A percentile compares a stretch with the other conserved stretches of the same genome.
phyloP scores from a whole-genome alignment of 2,113 vertebrate species.

The Corapipo altera region DNA sequence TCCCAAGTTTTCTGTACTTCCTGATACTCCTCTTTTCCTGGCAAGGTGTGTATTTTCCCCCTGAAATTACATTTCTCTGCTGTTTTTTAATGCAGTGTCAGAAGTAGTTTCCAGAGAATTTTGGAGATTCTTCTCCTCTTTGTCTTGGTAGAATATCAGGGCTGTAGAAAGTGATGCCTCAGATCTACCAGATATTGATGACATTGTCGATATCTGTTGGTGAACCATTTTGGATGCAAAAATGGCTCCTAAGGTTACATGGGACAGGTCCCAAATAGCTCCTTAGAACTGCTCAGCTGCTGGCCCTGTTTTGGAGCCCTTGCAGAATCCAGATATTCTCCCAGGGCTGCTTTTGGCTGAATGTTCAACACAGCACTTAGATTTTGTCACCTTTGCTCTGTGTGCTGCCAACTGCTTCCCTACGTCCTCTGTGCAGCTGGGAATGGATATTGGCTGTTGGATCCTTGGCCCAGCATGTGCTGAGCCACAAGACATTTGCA shows the following conservation, averaged over 20 bases:
- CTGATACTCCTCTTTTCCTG: background rate
- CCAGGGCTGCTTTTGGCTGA: background rate
- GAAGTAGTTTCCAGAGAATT: background rate
- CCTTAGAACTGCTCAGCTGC: background rate
- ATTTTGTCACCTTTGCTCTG: background rate
- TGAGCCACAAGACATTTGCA: background rate
- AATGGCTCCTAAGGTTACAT: background rate
- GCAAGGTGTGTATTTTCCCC: background rate
- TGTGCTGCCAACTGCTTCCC: background rate
- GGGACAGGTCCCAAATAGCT: background rate
- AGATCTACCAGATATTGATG: background rate
- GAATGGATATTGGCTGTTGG: background rate
- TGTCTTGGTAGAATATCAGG: background rate
- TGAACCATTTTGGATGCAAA: background rate
- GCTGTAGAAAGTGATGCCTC: background rate
- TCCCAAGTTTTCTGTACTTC: background rate
- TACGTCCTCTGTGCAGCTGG: background rate
- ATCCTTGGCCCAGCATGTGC: background rate
- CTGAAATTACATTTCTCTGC: background rate
- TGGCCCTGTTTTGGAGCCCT: background rate
- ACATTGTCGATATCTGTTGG: background rate
- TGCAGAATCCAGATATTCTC: background rate
- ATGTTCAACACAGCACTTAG: background rate
- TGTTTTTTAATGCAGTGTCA: background rate
- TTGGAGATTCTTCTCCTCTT: background rate